Evolutionary conservation across 2,888 invertebrate genomes (phyloP), one percentile per base, ranked within the genome.

Genomic region (Eupeodes luniger): DNA sequence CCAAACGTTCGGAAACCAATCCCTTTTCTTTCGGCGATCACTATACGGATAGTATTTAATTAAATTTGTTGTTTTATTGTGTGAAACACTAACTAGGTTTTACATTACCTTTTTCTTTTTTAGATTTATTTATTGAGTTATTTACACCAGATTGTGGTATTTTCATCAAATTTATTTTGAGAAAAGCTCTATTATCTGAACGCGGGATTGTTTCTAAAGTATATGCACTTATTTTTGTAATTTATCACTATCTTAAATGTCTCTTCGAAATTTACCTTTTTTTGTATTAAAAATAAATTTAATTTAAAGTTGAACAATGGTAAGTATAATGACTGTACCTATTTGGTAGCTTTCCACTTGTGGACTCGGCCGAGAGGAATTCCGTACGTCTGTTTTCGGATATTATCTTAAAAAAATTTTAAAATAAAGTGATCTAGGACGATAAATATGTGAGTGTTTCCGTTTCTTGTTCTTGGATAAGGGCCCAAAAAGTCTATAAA

Each of bases 401-500:
- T 40, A 40, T 40, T 40, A 5, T 40, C 40, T 40, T 47, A 47
- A 11, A 12, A 12, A 11, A n/a, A n/a, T n/a, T n/a, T n/a, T n/a
- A n/a, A n/a, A 2, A 1, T 47, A 19, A 19, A 19, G 19, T 19
- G 19, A 19, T 19, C 47, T 47, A 47, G 10, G 9, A 47, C 47
- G 10, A 47, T 47, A 2, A 47, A 47, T 47, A 47, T 47, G 47
- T 47, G 47, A 9, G 47, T 47, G 47, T 47, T 47, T 6, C 61
- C 61, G 10, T 14, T 14, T 61, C 27, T 61, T 6, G 36, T 61
- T 14, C 74, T 51, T 7, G 49, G 61, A 61, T 74, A 74, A 5
- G 59, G 72, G 4, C 59, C 72, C 59, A 72, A 57, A 5, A 74
- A 74, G 11, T 74, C 53, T 19, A 55, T 59, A 4, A 34, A 74